Conservation (phyloP, 2,113 vertebrate species). For the Cepphus grylle region DNA sequence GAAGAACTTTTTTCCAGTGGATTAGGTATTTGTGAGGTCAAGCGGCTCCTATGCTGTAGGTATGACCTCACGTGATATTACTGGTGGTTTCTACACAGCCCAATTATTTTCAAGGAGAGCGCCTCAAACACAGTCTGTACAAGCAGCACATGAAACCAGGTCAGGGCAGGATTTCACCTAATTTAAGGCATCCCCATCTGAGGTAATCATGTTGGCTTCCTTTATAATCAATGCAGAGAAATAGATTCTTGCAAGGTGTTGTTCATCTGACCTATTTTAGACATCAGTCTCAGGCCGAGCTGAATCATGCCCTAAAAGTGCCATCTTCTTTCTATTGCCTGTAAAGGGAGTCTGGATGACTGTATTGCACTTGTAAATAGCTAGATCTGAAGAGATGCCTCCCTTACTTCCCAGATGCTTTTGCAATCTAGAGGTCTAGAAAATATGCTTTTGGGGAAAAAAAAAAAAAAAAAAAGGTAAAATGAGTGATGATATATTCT, state of each 20-base stretch:
- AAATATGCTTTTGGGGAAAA: not conserved
- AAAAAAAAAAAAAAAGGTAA: not conserved
- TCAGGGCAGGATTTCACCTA: not conserved
- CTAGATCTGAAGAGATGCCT: not conserved
- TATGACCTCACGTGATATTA: not conserved
- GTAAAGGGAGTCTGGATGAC: not conserved
- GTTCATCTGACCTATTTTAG: not conserved
- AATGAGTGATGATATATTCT: not conserved
- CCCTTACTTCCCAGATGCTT: not conserved
- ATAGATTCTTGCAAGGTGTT: not conserved
- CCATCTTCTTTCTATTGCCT: not conserved
- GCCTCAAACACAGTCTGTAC: not conserved
- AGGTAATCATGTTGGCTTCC: not conserved
- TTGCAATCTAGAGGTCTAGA: not conserved
- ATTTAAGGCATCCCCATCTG: not conserved
- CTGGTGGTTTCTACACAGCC: not conserved
- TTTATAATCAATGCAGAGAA: not conserved
- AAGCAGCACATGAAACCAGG: not conserved
- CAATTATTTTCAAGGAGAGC: not conserved
- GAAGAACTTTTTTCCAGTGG: not conserved
- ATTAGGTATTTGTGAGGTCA: not conserved
- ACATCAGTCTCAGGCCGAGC: not conserved
- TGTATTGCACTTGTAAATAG: rapidly evolving
- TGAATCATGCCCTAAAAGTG: not conserved
- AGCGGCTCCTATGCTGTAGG: not conserved